A percentile compares a stretch with the other conserved stretches of the same genome.
phyloP scores from a whole-genome alignment of 2,113 vertebrate species.

The Syrrhaptes paradoxus region DNA sequence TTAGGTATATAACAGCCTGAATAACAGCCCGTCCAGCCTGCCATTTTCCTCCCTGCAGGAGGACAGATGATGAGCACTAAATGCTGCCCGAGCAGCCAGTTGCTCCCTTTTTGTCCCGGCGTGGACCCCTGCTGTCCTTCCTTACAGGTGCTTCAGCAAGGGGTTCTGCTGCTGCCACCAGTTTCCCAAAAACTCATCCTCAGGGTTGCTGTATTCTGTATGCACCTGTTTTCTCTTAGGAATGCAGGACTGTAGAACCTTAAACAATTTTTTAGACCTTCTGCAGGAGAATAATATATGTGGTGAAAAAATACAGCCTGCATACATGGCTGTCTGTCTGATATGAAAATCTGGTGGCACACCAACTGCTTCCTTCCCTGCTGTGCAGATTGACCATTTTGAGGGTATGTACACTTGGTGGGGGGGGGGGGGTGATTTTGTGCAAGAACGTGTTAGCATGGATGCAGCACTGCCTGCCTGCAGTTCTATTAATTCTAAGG shows the following conservation, averaged over 20 bases:
- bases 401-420: fast-evolving
- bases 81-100: background rate
- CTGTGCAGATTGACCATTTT: background rate
- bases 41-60: background rate
- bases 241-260: background rate
- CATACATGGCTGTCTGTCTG: background rate
- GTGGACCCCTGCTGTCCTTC: background rate
- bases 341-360: background rate
- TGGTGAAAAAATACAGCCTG: background rate
- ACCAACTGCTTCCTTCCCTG: background rate
- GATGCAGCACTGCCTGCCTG: background rate
- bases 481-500: background rate
- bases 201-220: fast-evolving
- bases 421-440: background rate
- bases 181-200: background rate
- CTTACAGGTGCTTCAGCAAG: background rate
- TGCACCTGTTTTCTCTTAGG: background rate
- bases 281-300: background rate
- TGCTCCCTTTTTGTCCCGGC: background rate
- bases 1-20: background rate
- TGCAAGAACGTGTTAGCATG: background rate
- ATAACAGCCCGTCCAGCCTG: background rate
- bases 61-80: background rate
- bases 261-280: background rate
- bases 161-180: background rate